These are phyloP conservation scores for Scaptomyza hsui DNA, from an alignment of 1,140 invertebrate species.

Conservation along the genomic window DNA sequence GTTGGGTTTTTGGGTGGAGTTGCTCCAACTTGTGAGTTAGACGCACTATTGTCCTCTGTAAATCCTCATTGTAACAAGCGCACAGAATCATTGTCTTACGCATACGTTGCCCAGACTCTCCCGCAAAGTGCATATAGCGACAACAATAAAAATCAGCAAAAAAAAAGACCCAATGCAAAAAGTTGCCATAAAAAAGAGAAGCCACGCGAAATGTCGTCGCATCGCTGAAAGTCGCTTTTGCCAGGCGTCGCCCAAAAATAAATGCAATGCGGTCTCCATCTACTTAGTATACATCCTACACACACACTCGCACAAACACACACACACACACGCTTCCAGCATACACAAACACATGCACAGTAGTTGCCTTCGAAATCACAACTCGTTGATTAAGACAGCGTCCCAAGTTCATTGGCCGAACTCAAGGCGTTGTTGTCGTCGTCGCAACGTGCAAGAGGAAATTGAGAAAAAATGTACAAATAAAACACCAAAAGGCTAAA, in stretches of 20 bases:
- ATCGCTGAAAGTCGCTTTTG: constrained; percentile 36
- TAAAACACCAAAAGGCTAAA: constrained; percentile 22
- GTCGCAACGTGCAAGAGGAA: constrained; percentile 47
- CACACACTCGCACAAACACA: constrained; percentile 14
- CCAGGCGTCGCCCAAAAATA: constrained; percentile 74
- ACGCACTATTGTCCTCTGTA: constrained; percentile 84
- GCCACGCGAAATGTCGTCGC: constrained; percentile 45
- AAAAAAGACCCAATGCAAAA: constrained; percentile 64
- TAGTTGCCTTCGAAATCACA: constrained; percentile 48
- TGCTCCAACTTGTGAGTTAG: constrained; percentile 54
- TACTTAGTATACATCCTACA: constrained; percentile 55
- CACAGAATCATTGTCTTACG: constrained; percentile 82
- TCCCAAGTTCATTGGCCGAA: constrained; percentile 62
- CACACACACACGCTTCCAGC: constrained; percentile 3
- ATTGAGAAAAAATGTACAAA: constrained; percentile 45
- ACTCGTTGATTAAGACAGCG: constrained; percentile 60
- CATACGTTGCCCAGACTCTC: constrained; percentile 73
- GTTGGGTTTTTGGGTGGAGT: constrained; percentile 47
- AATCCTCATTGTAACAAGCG: constrained; percentile 84
- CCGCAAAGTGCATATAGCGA: constrained; percentile 59
- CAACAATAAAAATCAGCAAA: constrained; percentile 46
- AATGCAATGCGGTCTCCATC: constrained; percentile 63
- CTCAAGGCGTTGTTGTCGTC: constrained; percentile 44
- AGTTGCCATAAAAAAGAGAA: constrained; percentile 78
- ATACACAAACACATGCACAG: neutral